Evolutionary conservation across 2,888 invertebrate species (phyloP).

Genomic region (Uloborus plumipes): DNA sequence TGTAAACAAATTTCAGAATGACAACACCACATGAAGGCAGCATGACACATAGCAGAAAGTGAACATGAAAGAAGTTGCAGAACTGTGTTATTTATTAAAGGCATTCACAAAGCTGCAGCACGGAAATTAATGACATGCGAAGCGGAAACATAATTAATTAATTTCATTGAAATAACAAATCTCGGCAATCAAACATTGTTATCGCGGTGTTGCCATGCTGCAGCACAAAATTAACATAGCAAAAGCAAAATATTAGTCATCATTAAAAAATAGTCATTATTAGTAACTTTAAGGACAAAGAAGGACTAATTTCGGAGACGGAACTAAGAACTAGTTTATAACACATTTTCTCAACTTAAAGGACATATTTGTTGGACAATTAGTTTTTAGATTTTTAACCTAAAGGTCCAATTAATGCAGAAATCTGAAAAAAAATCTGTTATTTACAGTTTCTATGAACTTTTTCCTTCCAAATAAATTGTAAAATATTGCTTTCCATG

Average conservation of each 20-base stretch:
- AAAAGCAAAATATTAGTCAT: too few relatives aligned
- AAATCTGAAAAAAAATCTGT: background rate
- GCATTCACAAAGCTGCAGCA: conserved; percentile 9
- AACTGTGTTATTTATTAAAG: background rate
- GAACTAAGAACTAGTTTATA: too few relatives aligned
- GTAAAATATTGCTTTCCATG: too few relatives aligned
- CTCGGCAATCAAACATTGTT: conserved; percentile 14
- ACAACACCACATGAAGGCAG: too few relatives aligned
- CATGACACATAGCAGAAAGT: background rate
- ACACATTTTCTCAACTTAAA: too few relatives aligned
- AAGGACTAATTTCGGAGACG: too few relatives aligned
- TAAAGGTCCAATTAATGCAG: too few relatives aligned
- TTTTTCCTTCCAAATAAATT: too few relatives aligned
- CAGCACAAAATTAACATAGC: background rate
- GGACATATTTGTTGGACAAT: too few relatives aligned
- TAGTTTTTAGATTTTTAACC: too few relatives aligned
- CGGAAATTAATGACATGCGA: conserved; percentile 17
- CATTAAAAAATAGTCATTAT: too few relatives aligned
- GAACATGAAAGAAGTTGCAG: background rate
- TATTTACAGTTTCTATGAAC: background rate
- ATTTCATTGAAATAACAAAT: conserved; percentile 7
- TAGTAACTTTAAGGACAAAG: too few relatives aligned
- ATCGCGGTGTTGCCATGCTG: conserved; percentile 39
- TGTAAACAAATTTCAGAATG: background rate
- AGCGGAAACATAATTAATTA: conserved; percentile 28